Conservation (phyloP, 2,888 invertebrate genomes). For the Conchocele bisecta region DNA sequence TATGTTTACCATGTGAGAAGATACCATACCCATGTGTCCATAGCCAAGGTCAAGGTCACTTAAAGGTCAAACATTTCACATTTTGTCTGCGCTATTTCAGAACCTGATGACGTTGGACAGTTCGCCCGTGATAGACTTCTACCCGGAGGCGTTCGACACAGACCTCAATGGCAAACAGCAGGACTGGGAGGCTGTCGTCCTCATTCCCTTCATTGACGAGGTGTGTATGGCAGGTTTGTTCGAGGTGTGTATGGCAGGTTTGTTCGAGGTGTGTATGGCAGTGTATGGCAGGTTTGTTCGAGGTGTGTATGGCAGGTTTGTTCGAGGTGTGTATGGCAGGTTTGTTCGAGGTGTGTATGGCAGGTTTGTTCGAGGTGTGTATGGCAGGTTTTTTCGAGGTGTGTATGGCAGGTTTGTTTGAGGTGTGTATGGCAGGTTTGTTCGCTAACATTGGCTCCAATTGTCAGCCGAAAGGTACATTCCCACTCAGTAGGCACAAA, state of each 20-base stretch:
- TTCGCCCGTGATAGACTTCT: slow-evolving; percentile 98
- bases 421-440: background rate
- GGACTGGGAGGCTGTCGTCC: slow-evolving; percentile 98
- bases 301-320: no score
- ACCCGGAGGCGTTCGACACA: slow-evolving; percentile 97
- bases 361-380: background rate
- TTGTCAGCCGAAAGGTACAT: background rate
- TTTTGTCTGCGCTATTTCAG: no score
- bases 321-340: no score
- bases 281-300: no score
- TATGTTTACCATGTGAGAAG: no score
- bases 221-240: slow-evolving; percentile 52
- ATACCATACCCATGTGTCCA: no score
- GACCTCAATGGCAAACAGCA: slow-evolving; percentile 99
- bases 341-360: no score
- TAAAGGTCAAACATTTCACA: no score
- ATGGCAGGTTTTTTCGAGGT: background rate
- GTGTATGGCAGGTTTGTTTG: background rate
- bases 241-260: background rate
- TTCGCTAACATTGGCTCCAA: background rate
- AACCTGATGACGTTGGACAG: slow-evolving; percentile 94
- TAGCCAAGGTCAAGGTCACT: no score
- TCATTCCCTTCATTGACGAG: slow-evolving; percentile 99
- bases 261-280: no score
- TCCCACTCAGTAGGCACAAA: no score